phyloP scores from a whole-genome alignment of 1,140 invertebrate genomes.

The Tetramorium parvispinum region DNA sequence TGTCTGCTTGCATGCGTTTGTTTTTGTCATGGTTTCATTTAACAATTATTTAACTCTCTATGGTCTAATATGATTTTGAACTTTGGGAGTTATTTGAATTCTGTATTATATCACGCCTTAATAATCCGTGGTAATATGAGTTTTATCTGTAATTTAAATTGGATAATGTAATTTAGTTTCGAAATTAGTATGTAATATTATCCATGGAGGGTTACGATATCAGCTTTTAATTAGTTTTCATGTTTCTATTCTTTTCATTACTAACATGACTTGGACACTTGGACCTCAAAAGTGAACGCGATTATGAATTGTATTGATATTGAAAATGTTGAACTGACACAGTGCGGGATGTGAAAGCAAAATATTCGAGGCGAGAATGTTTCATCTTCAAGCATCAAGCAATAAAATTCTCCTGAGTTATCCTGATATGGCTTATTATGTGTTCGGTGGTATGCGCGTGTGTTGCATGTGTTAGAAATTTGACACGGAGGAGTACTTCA shows the following conservation, averaged over 20 bases:
- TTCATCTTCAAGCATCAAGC: conserved; percentile 18
- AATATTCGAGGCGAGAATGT: conserved; percentile 36
- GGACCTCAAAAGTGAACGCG: conserved; percentile 25
- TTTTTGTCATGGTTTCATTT: conserved; percentile 62
- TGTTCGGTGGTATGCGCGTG: conserved; percentile 81
- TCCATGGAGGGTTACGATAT: conserved; percentile 28
- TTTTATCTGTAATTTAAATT: conserved; percentile 5
- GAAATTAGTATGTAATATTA: conserved; percentile 19
- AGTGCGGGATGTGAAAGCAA: conserved; percentile 20
- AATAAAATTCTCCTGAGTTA: conserved; percentile 46
- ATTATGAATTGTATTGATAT: conserved; percentile 48
- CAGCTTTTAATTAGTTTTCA: conserved; percentile 40
- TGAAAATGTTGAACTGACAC: conserved; percentile 45
- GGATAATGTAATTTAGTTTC: conserved; percentile 7
- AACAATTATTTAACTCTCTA: conserved; percentile 50
- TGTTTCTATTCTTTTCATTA: conserved; percentile 25
- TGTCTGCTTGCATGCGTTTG: conserved; percentile 72
- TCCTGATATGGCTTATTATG: conserved; percentile 60
- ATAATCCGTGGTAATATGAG: not conserved
- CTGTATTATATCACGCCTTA: not conserved
- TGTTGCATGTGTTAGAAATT: conserved; percentile 91
- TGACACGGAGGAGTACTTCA: conserved; percentile 97
- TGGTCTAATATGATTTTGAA: conserved; percentile 36
- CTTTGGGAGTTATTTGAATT: not conserved
- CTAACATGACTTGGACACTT: conserved; percentile 21